These are phyloP conservation scores for Archivesica marissinica DNA, from an alignment of 1,140 invertebrate species.

Conservation along the genomic window DNA sequence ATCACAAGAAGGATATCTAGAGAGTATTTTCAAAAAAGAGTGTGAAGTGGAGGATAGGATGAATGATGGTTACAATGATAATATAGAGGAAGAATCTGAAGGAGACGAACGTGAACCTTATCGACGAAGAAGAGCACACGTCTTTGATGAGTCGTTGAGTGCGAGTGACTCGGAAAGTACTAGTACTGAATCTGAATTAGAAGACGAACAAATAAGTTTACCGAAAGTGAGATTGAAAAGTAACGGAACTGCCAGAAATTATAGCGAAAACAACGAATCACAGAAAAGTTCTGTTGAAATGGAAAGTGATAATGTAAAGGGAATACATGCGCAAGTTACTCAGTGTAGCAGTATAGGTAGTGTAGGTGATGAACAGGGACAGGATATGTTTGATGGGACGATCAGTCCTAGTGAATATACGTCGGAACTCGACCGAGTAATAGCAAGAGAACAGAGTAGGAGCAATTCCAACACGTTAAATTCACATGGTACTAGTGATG, in stretches of 20 bases:
- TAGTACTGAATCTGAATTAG: conserved; percentile 14
- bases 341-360: neutral
- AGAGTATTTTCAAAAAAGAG: conserved; percentile 52
- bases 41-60: conserved; percentile 58
- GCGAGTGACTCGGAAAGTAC: neutral
- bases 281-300: conserved; percentile 4
- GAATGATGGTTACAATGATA: conserved; percentile 37
- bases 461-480: conserved; percentile 50
- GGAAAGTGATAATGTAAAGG: neutral
- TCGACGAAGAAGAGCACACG: neutral
- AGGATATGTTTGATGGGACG: conserved; percentile 23
- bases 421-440: conserved; percentile 49
- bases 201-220: conserved; percentile 42
- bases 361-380: neutral
- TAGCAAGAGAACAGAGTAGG: conserved; percentile 50
- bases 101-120: neutral
- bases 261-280: neutral
- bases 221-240: conserved; percentile 57
- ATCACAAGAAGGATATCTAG: conserved; percentile 59
- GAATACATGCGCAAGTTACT: neutral
- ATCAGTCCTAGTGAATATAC: conserved; percentile 48
- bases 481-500: conserved; percentile 56
- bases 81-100: conserved; percentile 53
- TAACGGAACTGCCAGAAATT: neutral
- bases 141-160: conserved; percentile 2